Base-by-base conservation (phyloP, 2,113 vertebrate genomes). In the Gadus macrocephalus region DNA sequence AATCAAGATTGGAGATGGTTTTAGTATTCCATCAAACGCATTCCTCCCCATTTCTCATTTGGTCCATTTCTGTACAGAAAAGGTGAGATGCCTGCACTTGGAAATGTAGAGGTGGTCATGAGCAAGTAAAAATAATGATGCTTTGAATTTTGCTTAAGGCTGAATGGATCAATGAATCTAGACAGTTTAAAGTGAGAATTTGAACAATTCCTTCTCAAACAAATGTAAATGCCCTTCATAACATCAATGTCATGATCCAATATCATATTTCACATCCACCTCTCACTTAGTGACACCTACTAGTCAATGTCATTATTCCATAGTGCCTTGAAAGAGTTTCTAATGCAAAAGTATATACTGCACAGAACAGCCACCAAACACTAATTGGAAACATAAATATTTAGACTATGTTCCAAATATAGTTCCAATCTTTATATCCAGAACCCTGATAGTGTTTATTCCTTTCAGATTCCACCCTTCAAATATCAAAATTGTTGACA, bases 11-110 rank as follows among this genome's bases (percentile, higher is more conserved):
- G 19, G 60, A 66, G 53, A 66, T 60, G 70, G 56, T 17, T 66
- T 60, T 12, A 53, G 31, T 53, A 66, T 69, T 72, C 68, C n/a
- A 28, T 60, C 35, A 25, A 55, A 38, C 22, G 28, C 20, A 49
- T 25, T 17, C 2, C 19, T 53, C 68, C 19, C 27, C 53, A 71
- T 64, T 66, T 66, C 66, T 58, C n/a, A 61, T 74, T 70, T 81
- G 81, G 80, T 83, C 77, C 72, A 62, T 71, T 68, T 68, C 35
- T 49, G 53, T 27, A 58, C 62, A 9, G 59, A 62, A 16, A 16
- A 27, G 53, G 60, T 27, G 60, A 22, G 59, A 15, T 42, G 67
- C 56, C 72, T 72, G 71, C 35, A 76, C 68, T 61, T 60, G 59
- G 77, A 64, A 69, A 66, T 73, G 59, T 53, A 42, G 38, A 53